Evolutionary conservation across 2,113 vertebrate genomes (phyloP).

Genomic region (Picathartes gymnocephalus): DNA sequence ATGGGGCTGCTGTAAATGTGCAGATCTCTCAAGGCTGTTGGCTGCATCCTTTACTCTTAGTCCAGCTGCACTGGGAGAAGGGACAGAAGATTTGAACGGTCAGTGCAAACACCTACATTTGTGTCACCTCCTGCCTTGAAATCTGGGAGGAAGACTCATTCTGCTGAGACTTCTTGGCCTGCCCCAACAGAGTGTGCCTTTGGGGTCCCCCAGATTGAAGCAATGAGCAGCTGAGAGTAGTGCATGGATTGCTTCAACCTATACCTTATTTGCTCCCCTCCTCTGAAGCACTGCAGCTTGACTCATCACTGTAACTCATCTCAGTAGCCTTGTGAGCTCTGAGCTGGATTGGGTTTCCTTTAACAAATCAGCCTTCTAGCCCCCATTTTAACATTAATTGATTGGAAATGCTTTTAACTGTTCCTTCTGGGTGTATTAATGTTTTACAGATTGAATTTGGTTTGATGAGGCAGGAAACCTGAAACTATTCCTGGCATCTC

Average conservation of each 20-base stretch:
- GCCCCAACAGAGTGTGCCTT: background rate
- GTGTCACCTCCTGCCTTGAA: background rate
- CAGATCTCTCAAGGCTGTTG: background rate
- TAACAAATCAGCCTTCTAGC: constrained; percentile 43
- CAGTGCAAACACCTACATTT: background rate
- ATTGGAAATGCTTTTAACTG: constrained; percentile 69
- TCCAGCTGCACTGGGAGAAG: background rate
- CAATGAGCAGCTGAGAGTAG: background rate
- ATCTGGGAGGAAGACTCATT: background rate
- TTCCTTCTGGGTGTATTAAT: constrained; percentile 66
- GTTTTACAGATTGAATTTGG: constrained; percentile 65
- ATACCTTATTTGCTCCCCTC: background rate
- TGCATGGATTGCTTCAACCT: background rate
- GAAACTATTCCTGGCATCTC: constrained; percentile 65
- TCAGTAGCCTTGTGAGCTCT: background rate
- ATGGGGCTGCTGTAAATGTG: background rate
- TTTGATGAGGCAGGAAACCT: constrained; percentile 64
- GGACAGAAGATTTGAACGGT: background rate
- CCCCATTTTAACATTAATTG: constrained; percentile 64
- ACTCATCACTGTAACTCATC: background rate
- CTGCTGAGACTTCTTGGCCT: background rate
- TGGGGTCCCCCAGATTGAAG: background rate
- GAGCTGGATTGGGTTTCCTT: constrained; percentile 39
- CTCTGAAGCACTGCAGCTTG: background rate
- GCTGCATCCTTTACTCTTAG: background rate